Evolutionary conservation across 2,113 vertebrate species (phyloP).

Genomic region (Malurus melanocephalus): DNA sequence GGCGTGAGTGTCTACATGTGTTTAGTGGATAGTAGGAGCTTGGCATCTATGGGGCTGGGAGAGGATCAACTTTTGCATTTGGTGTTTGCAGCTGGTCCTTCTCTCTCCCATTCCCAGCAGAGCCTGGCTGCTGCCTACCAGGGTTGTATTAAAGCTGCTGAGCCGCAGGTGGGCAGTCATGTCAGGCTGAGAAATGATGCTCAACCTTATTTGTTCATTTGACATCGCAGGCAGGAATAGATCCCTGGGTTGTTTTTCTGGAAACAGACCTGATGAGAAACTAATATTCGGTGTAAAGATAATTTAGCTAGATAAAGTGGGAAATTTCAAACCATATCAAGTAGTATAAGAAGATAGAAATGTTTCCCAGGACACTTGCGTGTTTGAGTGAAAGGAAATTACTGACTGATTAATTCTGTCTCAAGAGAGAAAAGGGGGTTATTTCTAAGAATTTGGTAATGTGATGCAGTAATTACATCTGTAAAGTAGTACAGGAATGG

Average conservation of each 20-base stretch:
- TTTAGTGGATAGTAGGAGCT: not conserved
- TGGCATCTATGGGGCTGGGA: fast-evolving
- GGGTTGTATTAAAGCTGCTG: not conserved
- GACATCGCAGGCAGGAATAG: not conserved
- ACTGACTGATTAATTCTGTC: not conserved
- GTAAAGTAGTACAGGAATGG: not conserved
- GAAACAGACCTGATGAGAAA: not conserved
- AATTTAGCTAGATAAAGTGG: not conserved
- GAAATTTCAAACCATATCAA: not conserved
- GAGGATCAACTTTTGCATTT: not conserved
- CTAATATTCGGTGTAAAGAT: not conserved
- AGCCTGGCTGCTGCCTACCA: not conserved
- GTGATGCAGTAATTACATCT: not conserved
- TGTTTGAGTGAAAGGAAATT: not conserved
- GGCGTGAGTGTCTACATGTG: not conserved
- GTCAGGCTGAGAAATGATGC: not conserved
- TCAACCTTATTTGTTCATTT: not conserved
- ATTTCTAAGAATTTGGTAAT: not conserved
- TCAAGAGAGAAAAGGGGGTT: not conserved
- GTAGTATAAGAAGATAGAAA: not conserved
- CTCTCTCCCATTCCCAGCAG: not conserved
- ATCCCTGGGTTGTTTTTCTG: not conserved
- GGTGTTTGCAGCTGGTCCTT: not conserved
- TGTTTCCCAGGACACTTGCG: not conserved
- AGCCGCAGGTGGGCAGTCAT: not conserved